Evolutionary conservation across 2,888 invertebrate genomes (phyloP).

Genomic region (Mythimna loreyi): DNA sequence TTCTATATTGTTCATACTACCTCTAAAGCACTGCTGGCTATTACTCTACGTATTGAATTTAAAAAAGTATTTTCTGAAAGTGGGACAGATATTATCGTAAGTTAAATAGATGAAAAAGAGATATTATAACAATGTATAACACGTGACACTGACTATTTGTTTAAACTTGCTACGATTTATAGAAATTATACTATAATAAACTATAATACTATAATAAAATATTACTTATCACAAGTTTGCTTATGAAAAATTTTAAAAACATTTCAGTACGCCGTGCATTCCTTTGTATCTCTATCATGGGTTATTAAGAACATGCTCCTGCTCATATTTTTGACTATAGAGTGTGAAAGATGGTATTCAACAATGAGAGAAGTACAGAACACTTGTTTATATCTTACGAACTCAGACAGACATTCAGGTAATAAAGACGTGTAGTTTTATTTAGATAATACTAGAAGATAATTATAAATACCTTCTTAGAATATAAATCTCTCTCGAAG

Average conservation of each 20-base stretch:
- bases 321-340: not conserved
- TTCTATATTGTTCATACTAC: not conserved
- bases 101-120: too few species aligned
- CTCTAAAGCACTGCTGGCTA: not conserved
- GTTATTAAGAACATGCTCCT: not conserved
- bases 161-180: too few species aligned
- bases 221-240: too few species aligned
- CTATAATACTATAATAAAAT: too few species aligned
- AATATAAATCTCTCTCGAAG: not conserved
- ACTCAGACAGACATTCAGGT: constrained; percentile 1
- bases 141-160: not conserved
- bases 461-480: not conserved
- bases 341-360: constrained; percentile 25
- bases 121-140: too few species aligned
- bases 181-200: too few species aligned
- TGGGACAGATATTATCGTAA: not conserved
- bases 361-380: constrained; percentile 12
- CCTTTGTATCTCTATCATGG: not conserved
- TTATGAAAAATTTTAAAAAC: not conserved
- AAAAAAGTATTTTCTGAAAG: not conserved
- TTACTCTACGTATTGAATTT: not conserved
- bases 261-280: not conserved
- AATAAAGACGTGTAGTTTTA: too few species aligned
- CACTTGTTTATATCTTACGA: not conserved
- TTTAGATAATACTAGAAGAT: too few species aligned